phyloP scores from a whole-genome alignment of 1,140 invertebrate species.

The Leptopilina boulardi region DNA sequence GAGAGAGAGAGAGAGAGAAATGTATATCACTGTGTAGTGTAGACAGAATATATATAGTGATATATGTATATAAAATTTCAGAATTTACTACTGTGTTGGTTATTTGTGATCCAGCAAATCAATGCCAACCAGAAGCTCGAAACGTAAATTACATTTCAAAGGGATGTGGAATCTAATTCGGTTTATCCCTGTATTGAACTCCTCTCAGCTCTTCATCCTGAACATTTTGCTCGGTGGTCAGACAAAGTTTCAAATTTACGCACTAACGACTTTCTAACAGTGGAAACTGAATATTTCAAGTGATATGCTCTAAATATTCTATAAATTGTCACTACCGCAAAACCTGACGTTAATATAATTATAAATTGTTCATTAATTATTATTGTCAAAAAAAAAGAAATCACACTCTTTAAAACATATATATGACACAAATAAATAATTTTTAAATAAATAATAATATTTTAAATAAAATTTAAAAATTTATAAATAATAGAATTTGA shows the following conservation, averaged over 20 bases:
- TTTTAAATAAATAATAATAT: no score
- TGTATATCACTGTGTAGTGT: constrained; percentile 51
- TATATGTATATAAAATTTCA: constrained; percentile 7
- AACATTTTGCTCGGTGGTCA: constrained; percentile 37
- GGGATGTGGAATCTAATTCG: constrained; percentile 60
- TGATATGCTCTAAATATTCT: constrained; percentile 46
- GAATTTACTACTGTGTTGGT: constrained; percentile 23
- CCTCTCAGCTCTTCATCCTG: constrained; percentile 11
- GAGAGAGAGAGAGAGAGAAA: no score
- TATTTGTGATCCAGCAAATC: constrained; percentile 44
- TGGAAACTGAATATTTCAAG: constrained; percentile 45
- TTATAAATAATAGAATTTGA: no score
- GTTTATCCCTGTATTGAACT: constrained; percentile 42
- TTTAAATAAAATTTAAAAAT: no score
- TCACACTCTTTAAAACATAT: no score
- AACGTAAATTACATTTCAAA: constrained; percentile 60
- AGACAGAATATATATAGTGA: constrained; percentile 38
- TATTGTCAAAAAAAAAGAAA: no score
- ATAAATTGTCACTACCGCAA: no score
- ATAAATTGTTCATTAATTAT: no score
- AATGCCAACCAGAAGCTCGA: constrained; percentile 40
- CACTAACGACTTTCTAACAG: constrained; percentile 58
- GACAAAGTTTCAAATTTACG: constrained; percentile 60
- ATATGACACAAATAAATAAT: no score
- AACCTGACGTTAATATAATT: no score